phyloP scores from a whole-genome alignment of 2,113 vertebrate genomes.

The Paralichthys olivaceus region DNA sequence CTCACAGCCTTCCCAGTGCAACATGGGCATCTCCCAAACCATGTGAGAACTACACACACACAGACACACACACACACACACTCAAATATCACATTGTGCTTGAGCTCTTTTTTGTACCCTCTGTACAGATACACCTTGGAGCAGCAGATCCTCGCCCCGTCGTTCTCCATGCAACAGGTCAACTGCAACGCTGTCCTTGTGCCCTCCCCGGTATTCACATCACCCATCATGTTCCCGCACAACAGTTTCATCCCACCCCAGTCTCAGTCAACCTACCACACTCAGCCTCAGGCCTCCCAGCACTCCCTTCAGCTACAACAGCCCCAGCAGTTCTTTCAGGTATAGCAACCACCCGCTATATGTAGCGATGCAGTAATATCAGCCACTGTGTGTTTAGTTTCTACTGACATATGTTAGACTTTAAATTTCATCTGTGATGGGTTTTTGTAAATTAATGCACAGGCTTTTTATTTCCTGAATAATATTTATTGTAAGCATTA shows the following conservation, averaged over 20 bases:
- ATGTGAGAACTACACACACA: slow-evolving; percentile 69
- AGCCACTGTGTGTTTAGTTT: background rate
- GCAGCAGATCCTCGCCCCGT: slow-evolving; percentile 80
- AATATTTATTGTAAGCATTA: slow-evolving; percentile 18
- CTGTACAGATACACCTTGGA: slow-evolving; percentile 83
- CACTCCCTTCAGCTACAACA: slow-evolving; percentile 80
- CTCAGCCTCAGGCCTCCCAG: slow-evolving; percentile 77
- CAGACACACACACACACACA: background rate
- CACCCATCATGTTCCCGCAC: slow-evolving; percentile 83
- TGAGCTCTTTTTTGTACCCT: slow-evolving; percentile 15
- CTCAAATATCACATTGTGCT: background rate
- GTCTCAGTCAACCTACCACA: slow-evolving; percentile 75
- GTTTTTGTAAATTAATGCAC: background rate
- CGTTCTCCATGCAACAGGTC: slow-evolving; percentile 78
- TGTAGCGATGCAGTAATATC: background rate
- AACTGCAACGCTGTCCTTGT: slow-evolving; percentile 78
- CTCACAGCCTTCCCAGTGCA: slow-evolving; percentile 82
- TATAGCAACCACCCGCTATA: slow-evolving; percentile 30
- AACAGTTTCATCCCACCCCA: slow-evolving; percentile 79
- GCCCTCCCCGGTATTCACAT: slow-evolving; percentile 79
- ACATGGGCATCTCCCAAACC: slow-evolving; percentile 78
- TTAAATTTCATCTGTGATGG: background rate
- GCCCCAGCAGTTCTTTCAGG: slow-evolving; percentile 86
- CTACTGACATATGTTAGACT: background rate
- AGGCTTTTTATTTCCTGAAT: slow-evolving; percentile 8